A percentile compares a stretch with the other conserved stretches of the same genome.
These are phyloP conservation scores for Onychostruthus taczanowskii DNA, from an alignment of 2,113 vertebrate species.

Conservation along the genomic window DNA sequence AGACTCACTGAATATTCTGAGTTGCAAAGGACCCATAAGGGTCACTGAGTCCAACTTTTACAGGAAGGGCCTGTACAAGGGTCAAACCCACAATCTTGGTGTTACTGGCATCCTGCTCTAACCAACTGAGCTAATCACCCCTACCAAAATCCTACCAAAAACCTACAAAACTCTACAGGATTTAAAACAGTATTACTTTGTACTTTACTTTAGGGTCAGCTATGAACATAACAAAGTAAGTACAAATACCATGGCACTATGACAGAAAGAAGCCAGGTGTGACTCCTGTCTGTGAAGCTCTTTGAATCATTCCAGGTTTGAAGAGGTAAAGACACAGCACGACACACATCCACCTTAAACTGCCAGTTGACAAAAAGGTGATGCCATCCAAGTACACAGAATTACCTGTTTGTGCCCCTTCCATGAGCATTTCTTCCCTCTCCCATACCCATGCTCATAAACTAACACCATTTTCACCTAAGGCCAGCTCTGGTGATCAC, in stretches of 20 bases:
- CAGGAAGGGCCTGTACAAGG: neutral
- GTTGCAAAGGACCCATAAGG: neutral
- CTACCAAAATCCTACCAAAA: neutral
- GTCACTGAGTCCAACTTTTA: neutral
- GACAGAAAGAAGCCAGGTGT: neutral
- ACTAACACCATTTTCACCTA: neutral
- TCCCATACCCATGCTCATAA: neutral
- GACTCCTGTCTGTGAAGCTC: neutral
- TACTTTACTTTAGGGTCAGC: neutral
- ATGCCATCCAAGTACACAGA: neutral
- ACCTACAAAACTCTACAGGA: neutral
- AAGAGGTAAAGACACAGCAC: neutral
- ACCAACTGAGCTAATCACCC: neutral
- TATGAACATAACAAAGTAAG: neutral
- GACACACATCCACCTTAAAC: rapidly evolving
- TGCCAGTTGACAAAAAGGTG: neutral
- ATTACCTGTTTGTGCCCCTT: neutral
- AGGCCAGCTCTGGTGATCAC: neutral
- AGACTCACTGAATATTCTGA: neutral
- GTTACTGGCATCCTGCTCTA: neutral
- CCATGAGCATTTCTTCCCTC: neutral
- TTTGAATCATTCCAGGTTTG: neutral
- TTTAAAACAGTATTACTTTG: neutral
- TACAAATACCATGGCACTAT: neutral
- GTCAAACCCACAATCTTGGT: neutral